Evolutionary conservation across 2,797 vertebrate species (phyloP), one percentile per base, ranked within the genome.

Genomic region (Sebastes elongatus): DNA sequence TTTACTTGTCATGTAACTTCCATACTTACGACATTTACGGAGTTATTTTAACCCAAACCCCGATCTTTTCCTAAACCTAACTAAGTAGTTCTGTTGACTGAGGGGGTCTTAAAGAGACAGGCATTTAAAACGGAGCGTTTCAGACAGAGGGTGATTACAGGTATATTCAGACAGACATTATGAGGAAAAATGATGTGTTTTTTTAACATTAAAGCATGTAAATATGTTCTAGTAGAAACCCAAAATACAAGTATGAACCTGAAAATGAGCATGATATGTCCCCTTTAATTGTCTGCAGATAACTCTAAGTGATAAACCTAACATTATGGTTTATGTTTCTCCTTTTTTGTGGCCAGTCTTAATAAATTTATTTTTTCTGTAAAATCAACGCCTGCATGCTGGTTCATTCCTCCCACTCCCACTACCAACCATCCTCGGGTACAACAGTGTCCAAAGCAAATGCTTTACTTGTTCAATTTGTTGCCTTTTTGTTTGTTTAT

Each of bases 401-500:
- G 33, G 22, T 64, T 33, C 22, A 25, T 8, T 64, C 62, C 13
- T 38, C 62, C 33, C 13, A 64, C 22, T 62, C 20, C 5, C 60
- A 33, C 60, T 33, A n/a, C 61, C 32, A 38, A 22, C 32, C n/a
- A 16, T 63, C 61, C 20, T 33, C 5, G 10, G 32, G 60, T 7
- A 22, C 61, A 63, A 16, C 61, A 38, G 23, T 28, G 35, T 78
- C 53, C 70, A 84, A 82, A 90, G 74, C 23, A 57, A 77, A 65
- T 46, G 3, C 4, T 63, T 10, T 20, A 11, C 32, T 81, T 85
- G 38, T 70, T 79, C 30, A 55, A 23, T 78, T 76, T 84, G 6
- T 70, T 87, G 69, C 22, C 22, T 55, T 62, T 84, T 65, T 82
- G 7, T 57, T 78, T 83, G 46, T 75, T 86, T 81, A 30, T 76